Evolutionary conservation across 2,797 vertebrate species (phyloP).

Genomic region (Ictinia mississippiensis): DNA sequence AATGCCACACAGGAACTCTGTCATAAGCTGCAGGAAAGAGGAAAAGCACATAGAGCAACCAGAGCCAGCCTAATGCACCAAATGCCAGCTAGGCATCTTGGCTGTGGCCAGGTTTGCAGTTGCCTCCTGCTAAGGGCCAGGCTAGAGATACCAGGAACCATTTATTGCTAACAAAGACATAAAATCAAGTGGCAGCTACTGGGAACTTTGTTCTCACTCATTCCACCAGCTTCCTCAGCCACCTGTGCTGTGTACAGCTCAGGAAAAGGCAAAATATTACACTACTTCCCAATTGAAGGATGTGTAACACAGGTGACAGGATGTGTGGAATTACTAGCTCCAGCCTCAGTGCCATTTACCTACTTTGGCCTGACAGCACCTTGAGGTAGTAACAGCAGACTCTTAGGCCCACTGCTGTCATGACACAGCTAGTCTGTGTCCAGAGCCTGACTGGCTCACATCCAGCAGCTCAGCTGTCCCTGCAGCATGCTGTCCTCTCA

Average conservation of each 20-base stretch:
- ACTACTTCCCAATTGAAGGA: not conserved
- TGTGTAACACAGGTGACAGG: not conserved
- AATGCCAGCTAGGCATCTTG: not conserved
- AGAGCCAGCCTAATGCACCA: not conserved
- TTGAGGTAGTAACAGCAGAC: not conserved
- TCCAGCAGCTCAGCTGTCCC: not conserved
- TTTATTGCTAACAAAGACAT: not conserved
- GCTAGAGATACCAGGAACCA: not conserved
- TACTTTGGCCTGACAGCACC: not conserved
- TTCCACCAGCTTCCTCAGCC: not conserved
- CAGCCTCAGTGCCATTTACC: not conserved
- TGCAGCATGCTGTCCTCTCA: not conserved
- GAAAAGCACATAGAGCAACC: not conserved
- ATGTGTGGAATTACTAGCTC: not conserved
- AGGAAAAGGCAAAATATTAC: not conserved
- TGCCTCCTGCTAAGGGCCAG: not conserved
- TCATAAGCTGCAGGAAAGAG: conserved; percentile 82
- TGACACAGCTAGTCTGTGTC: not conserved
- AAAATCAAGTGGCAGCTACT: not conserved
- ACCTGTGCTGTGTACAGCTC: not conserved
- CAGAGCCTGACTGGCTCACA: not conserved
- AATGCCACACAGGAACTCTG: conserved; percentile 90
- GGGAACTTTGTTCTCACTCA: not conserved
- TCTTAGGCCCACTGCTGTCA: not conserved
- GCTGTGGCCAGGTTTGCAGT: not conserved